These are phyloP conservation scores for Hyperoplus lanceolatus DNA, from an alignment of 2,797 vertebrate genomes.

Conservation along the genomic window DNA sequence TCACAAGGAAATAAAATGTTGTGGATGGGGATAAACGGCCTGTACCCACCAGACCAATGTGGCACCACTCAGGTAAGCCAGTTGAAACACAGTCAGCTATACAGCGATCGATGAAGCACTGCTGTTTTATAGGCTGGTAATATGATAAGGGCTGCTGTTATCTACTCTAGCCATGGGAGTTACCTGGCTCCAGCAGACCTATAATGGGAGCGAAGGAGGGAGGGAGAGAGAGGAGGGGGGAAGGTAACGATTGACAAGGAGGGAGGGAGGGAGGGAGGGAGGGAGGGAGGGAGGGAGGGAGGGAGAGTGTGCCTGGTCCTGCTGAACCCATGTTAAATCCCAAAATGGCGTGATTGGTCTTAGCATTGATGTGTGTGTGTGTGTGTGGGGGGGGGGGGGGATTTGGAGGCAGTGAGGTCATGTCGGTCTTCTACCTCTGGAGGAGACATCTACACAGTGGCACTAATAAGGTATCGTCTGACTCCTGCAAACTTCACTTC, in stretches of 20 bases:
- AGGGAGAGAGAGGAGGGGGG: background rate
- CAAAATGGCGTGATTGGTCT: background rate
- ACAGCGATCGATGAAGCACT: slow-evolving; percentile 65
- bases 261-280: background rate
- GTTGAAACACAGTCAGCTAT: slow-evolving; percentile 45
- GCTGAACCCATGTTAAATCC: slow-evolving; percentile 13
- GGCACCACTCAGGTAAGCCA: slow-evolving; percentile 52
- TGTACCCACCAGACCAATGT: slow-evolving; percentile 14
- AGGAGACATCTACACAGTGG: slow-evolving; percentile 14
- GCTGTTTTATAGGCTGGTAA: slow-evolving; percentile 69
- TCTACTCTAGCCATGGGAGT: slow-evolving; percentile 72
- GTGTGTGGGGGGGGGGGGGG: background rate
- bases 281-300: background rate
- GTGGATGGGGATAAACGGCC: background rate
- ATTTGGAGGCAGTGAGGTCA: slow-evolving; percentile 17
- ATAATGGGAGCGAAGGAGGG: slow-evolving; percentile 11
- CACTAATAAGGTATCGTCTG: slow-evolving; percentile 40
- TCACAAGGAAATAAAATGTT: background rate
- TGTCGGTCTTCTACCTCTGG: slow-evolving; percentile 12
- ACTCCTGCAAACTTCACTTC: background rate
- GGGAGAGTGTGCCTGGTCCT: slow-evolving; percentile 5
- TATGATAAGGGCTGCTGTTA: slow-evolving; percentile 77
- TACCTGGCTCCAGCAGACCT: slow-evolving; percentile 73
- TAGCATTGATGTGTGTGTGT: background rate
- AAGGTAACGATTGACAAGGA: slow-evolving; percentile 16